Evolutionary conservation across 2,113 vertebrate genomes (phyloP).

Genomic region (Notiomystis cincta): DNA sequence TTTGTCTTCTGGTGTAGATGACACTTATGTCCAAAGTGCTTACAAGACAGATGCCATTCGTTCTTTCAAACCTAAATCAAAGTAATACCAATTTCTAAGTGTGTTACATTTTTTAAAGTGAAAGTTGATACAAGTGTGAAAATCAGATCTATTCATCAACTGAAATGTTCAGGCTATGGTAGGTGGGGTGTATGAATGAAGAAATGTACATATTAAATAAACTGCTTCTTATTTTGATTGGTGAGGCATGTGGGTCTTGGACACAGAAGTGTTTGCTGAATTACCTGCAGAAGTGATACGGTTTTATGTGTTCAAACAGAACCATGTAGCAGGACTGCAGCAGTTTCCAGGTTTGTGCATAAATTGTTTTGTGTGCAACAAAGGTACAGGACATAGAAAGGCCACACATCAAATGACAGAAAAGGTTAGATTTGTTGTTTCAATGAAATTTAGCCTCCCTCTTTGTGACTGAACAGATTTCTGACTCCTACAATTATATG

Average conservation of each 20-base stretch:
- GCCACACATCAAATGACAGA: neutral
- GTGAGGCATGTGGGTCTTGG: neutral
- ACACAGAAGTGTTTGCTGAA: neutral
- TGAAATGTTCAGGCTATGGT: neutral
- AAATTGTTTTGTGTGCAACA: neutral
- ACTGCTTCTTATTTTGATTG: neutral
- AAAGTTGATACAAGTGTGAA: neutral
- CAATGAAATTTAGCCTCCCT: neutral
- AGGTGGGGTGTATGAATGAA: neutral
- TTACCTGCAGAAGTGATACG: neutral
- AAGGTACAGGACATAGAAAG: neutral
- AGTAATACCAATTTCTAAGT: neutral
- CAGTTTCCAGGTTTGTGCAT: neutral
- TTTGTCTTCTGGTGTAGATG: neutral
- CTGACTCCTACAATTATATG: neutral
- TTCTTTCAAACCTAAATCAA: neutral
- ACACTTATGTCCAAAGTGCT: neutral
- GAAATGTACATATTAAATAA: neutral
- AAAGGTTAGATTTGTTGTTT: neutral
- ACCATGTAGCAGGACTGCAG: fast-evolving
- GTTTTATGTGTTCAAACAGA: neutral
- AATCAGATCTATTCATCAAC: neutral
- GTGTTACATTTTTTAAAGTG: neutral
- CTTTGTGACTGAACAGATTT: neutral
- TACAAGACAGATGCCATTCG: neutral